Evolutionary conservation across 1,140 invertebrate species (phyloP), one percentile per base, ranked within the genome.

Genomic region (Diprion similis): DNA sequence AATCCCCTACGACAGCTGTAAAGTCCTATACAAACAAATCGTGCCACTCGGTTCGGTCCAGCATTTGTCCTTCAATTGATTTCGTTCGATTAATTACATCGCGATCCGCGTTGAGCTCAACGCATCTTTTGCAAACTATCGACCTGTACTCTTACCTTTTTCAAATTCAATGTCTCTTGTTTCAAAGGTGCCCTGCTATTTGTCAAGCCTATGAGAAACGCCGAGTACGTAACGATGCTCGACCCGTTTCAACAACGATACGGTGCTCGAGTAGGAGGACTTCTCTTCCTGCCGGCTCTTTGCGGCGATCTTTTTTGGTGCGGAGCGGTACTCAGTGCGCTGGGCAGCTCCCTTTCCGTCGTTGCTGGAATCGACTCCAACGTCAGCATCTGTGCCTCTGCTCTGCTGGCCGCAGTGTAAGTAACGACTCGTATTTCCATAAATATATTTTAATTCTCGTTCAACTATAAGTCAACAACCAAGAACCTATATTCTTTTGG

Each of bases 201-300:
- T 85, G 94, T 94, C 4, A 92, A 92, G 78, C 92, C 92, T 75
- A 96, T 96, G 94, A 88, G 95, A 74, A 90, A 92, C 77, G 90
- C 93, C 77, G 94, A 94, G 15, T 95, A 95, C 82, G 92, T 96
- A n/a, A 96, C 95, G 0, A 95, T 96, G 93, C 85, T 96, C 81
- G 95, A 96, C 85, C 95, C 95, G 1, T 94, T 96, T 83, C 93
- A 94, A 86, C 90, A 92, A 73, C 92, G 88, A 78, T 95, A 95
- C 81, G 95, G 95, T 17, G 90, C 92, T 77, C 86, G 93, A 48
- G 92, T 96, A 84, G 95, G 95, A 37, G 94, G 94, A 1, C 85
- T 96, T 17, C 89, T 96, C 67, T 95, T 95, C 82, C 86, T 96
- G 46, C 95, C 95, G 10, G 94, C 94, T 65, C 86, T 96, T 4